phyloP scores from a whole-genome alignment of 2,113 vertebrate genomes.

The Neolamprologus sp. region DNA sequence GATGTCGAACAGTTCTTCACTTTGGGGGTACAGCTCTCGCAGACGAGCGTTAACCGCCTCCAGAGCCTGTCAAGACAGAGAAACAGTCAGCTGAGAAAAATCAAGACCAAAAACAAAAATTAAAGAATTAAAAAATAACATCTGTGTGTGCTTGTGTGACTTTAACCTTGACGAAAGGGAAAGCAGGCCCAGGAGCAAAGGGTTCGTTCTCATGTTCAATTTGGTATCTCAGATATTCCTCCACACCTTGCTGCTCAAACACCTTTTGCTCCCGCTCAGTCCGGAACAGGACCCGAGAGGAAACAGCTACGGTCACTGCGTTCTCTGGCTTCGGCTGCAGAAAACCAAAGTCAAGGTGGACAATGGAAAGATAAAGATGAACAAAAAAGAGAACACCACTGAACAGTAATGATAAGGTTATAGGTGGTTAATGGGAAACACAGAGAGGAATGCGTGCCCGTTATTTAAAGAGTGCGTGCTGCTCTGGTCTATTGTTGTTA shows the following conservation, averaged over 20 bases:
- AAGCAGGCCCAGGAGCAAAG: slow-evolving; percentile 88
- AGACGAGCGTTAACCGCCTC: slow-evolving; percentile 84
- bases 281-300: slow-evolving; percentile 88
- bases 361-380: not conserved
- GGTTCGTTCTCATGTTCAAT: slow-evolving; percentile 92
- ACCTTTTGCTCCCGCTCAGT: slow-evolving; percentile 93
- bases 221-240: slow-evolving; percentile 91
- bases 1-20: slow-evolving; percentile 92
- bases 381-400: not conserved
- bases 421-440: not conserved
- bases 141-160: not conserved
- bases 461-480: not conserved
- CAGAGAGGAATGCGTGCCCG: not conserved
- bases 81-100: not conserved
- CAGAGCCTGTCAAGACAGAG: slow-evolving; percentile 75
- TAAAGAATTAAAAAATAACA: not conserved
- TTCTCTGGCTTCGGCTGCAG: slow-evolving; percentile 90
- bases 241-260: slow-evolving; percentile 83
- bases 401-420: not conserved
- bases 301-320: slow-evolving; percentile 91
- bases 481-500: not conserved
- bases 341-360: not conserved
- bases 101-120: not conserved
- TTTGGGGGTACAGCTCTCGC: slow-evolving; percentile 85
- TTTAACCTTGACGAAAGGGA: slow-evolving; percentile 90